These are phyloP conservation scores for Strongylocentrotus purpuratus DNA, from an alignment of 35 echinoderm and acorn worm genomes.

Conservation along the genomic window DNA sequence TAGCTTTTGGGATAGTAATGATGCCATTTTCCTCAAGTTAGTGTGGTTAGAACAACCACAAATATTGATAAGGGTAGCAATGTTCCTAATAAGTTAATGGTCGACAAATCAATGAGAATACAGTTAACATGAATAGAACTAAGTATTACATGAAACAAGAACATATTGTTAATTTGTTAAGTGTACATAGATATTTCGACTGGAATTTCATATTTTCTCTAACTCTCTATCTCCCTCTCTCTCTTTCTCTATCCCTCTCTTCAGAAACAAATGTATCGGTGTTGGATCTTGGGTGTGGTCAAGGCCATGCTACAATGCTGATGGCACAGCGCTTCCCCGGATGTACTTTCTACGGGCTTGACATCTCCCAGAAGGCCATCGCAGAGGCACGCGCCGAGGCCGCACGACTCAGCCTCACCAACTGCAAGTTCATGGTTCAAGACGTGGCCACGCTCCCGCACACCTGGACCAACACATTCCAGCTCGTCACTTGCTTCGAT, in stretches of 20 bases:
- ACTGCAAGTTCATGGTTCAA: slow-evolving; percentile 79
- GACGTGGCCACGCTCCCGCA: slow-evolving; percentile 76
- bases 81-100: too few relatives aligned
- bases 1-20: too few relatives aligned
- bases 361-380: slow-evolving; percentile 91
- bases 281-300: slow-evolving; percentile 90
- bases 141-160: too few relatives aligned
- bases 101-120: too few relatives aligned
- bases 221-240: not conserved
- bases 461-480: slow-evolving; percentile 82
- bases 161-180: too few relatives aligned
- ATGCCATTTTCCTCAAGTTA: not conserved
- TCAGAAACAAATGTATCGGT: slow-evolving; percentile 73
- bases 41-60: not conserved
- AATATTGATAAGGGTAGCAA: not conserved
- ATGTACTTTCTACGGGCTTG: slow-evolving; percentile 87
- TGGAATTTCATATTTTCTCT: not conserved
- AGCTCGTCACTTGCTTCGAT: slow-evolving; percentile 85
- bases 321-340: slow-evolving; percentile 86
- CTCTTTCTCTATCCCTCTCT: not conserved
- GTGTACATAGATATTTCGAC: not conserved
- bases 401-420: slow-evolving; percentile 69
- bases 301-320: slow-evolving; percentile 77
- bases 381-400: slow-evolving; percentile 71
- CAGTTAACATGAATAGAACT: too few relatives aligned